Base-by-base conservation (phyloP, 2,888 invertebrate species). In the Plagodis dolabraria region DNA sequence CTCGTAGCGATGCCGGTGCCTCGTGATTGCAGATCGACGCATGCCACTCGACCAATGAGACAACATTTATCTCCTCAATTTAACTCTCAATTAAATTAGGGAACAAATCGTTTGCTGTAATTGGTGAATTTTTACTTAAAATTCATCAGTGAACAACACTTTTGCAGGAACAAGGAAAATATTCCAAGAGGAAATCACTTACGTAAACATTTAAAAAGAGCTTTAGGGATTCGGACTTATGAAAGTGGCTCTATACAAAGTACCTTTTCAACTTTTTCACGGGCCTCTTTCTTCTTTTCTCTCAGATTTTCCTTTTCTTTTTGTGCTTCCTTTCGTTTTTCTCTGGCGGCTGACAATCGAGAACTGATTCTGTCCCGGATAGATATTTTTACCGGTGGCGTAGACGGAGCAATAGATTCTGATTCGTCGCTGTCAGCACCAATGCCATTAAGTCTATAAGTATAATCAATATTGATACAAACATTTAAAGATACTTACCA, bases 251-350 rank as follows among this genome's bases (percentile, higher is more conserved):
- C 64, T 49, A 69, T 71, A 73, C 36, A 71, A 74, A 33, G 49
- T 50, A 84, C 87, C 84, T 85, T 88, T 76, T 89, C 87, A 22
- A 86, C 80, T 77, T 82, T 85, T 49, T 82, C 81, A 10, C 71
- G 70, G 10, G 74, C 57, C 67, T 82, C 81, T 69, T 77, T 85
- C 64, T 74, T 79, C 68, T 79, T 83, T 45, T 72, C 77, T 63
- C 76, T 82, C 8, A 42, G 8, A 12, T 22, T 40, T 61, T 69
- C 46, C 68, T 65, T 78, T 72, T 76, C 79, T 56, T 64, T 77
- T 60, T 72, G 71, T 63, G 71, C 59, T 40, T 58, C 55, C 11
- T 55, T 75, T 10, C 83, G 75, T 70, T 71, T 83, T 63, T 83
- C 82, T 65, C 75, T 83, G 47, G 68, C 83, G 55, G 84, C 83